Conservation (phyloP, 2,888 invertebrate species). For the Venusia cambrica region DNA sequence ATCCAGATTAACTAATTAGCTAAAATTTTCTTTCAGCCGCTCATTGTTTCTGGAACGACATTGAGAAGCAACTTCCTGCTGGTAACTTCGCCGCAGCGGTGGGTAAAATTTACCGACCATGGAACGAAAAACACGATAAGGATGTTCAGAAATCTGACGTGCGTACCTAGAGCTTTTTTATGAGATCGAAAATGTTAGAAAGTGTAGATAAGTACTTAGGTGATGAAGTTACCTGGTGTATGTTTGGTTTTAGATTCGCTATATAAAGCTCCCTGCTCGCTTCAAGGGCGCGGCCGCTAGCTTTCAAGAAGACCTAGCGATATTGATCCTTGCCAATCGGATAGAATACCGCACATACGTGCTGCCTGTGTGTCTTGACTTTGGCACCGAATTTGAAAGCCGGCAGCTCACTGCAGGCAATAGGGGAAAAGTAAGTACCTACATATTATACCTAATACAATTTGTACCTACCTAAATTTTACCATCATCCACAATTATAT, state of each 20-base stretch:
- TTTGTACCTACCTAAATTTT: too few species aligned
- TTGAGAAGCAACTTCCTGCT: constrained; percentile 28
- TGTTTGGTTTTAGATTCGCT: too few species aligned
- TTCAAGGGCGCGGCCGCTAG: constrained; percentile 74
- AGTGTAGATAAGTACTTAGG: too few species aligned
- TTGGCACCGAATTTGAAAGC: constrained; percentile 29
- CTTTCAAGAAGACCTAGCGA: constrained; percentile 80
- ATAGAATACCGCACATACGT: constrained; percentile 59
- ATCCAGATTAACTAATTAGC: too few species aligned
- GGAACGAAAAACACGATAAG: constrained; percentile 34
- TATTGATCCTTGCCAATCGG: constrained; percentile 59
- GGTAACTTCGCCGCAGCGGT: constrained; percentile 39
- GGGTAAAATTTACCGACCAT: constrained; percentile 30
- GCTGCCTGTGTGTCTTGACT: constrained; percentile 74
- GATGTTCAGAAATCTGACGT: constrained; percentile 40
- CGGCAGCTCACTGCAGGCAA: constrained; percentile 21
- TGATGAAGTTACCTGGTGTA: too few species aligned
- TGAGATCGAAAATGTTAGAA: too few species aligned
- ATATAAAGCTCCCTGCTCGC: constrained; percentile 58
- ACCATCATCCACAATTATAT: too few species aligned
- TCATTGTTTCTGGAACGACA: constrained; percentile 47
- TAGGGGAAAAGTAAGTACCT: constrained; percentile 21
- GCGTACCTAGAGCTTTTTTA: too few species aligned
- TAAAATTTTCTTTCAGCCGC: too few species aligned
- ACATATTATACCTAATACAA: too few species aligned